phyloP scores from a whole-genome alignment of 2,797 vertebrate species.

The Urocyon cinereoargenteus region DNA sequence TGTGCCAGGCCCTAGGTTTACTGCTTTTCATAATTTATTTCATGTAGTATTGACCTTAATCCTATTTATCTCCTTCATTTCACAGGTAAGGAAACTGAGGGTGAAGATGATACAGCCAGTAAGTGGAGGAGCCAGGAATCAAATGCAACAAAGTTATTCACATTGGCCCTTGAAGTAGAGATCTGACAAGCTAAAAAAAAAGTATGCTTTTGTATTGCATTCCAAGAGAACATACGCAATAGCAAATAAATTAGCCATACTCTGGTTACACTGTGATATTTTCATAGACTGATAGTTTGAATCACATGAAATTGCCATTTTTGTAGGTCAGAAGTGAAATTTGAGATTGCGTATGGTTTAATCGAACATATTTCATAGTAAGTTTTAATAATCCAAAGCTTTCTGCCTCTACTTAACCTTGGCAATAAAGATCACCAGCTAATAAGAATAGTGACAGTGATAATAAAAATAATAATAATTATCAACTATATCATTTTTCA shows the following conservation, averaged over 20 bases:
- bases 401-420: neutral
- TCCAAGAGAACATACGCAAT: neutral
- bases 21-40: neutral
- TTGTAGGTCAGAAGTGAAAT: slow-evolving; percentile 2
- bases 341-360: neutral
- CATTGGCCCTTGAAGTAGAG: neutral
- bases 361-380: neutral
- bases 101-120: neutral
- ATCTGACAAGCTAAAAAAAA: neutral
- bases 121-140: neutral
- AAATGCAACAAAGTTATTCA: neutral
- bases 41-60: neutral
- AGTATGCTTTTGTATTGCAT: neutral
- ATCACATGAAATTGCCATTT: slow-evolving; percentile 11
- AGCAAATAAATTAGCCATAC: neutral
- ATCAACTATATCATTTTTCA: neutral
- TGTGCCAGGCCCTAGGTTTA: neutral
- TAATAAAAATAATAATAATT: neutral
- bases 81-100: neutral
- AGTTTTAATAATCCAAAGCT: neutral
- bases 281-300: neutral
- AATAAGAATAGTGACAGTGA: neutral
- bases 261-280: neutral
- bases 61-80: neutral
- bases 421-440: neutral